phyloP scores from a whole-genome alignment of 1,140 invertebrate species.

The Zaprionus ghesquierei region DNA sequence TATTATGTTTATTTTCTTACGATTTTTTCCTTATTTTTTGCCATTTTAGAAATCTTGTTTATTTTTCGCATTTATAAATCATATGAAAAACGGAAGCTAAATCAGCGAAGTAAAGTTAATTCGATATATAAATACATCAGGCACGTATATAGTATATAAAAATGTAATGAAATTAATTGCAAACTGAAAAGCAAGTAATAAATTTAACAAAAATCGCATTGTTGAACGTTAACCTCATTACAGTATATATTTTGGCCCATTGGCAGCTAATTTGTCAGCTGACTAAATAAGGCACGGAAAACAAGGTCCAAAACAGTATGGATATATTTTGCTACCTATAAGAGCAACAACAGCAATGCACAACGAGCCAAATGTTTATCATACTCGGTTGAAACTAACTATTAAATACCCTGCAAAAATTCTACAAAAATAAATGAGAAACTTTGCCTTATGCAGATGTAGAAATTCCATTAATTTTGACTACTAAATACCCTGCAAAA shows the following conservation, averaged over 20 bases:
- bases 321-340: background rate
- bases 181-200: conserved; percentile 24
- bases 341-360: conserved; percentile 9
- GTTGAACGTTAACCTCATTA: conserved; percentile 26
- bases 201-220: conserved; percentile 27
- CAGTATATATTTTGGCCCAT: conserved; percentile 12
- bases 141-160: background rate
- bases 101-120: background rate
- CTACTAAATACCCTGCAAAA: background rate
- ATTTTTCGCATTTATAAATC: background rate
- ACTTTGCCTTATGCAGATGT: background rate
- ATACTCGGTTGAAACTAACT: background rate
- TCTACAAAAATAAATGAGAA: background rate
- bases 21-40: no score
- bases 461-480: background rate
- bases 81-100: background rate
- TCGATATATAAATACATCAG: background rate
- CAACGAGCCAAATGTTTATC: background rate
- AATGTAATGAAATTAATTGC: background rate
- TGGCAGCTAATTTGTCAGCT: conserved; percentile 32
- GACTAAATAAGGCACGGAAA: conserved; percentile 29
- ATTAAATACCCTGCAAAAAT: conserved; percentile 22
- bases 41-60: background rate
- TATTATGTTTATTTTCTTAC: conserved; percentile 23
- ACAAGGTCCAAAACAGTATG: conserved; percentile 12